Evolutionary conservation across 2,113 vertebrate genomes (phyloP).

Genomic region (Benitochromis conjunctus): DNA sequence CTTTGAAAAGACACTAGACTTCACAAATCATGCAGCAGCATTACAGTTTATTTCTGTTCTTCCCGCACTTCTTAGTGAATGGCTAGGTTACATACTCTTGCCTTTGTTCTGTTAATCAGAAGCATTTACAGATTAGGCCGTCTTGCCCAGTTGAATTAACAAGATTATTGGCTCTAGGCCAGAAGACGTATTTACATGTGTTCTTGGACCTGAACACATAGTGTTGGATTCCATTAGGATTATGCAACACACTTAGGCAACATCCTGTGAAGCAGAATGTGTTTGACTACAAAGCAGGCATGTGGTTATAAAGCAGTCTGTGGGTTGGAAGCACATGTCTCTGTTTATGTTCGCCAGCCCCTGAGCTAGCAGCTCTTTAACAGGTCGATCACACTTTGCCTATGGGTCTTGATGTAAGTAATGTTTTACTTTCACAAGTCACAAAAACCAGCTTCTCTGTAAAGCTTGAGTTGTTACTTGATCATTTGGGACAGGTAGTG

Average conservation of each 20-base stretch:
- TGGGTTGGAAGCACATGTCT: conserved; percentile 26
- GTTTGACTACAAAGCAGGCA: conserved; percentile 5
- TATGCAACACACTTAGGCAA: conserved; percentile 39
- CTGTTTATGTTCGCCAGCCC: conserved; percentile 27
- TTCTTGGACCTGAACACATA: background rate
- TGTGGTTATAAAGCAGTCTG: background rate
- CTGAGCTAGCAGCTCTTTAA: conserved; percentile 29
- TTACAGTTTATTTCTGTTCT: background rate
- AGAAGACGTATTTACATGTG: conserved; percentile 18
- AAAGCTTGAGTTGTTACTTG: conserved; percentile 3
- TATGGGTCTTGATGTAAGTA: conserved; percentile 4
- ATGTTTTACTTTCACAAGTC: conserved; percentile 14
- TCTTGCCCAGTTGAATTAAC: conserved; percentile 40
- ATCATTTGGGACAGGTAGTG: conserved; percentile 35
- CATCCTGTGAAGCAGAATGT: conserved; percentile 9
- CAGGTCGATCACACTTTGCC: background rate
- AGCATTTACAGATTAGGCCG: conserved; percentile 19
- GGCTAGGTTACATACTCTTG: background rate
- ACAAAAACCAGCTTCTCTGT: conserved; percentile 6
- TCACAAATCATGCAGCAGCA: background rate
- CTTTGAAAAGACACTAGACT: background rate
- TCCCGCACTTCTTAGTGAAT: background rate
- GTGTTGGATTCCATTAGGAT: conserved; percentile 3
- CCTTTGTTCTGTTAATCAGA: background rate
- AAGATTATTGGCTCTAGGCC: conserved; percentile 21